Percentiles rank a stretch among this genome's conserved stretches.
These are phyloP conservation scores for Bolinopsis microptera DNA, from an alignment of 37 sponge, comb jelly and placozoan genomes.

Conservation along the genomic window DNA sequence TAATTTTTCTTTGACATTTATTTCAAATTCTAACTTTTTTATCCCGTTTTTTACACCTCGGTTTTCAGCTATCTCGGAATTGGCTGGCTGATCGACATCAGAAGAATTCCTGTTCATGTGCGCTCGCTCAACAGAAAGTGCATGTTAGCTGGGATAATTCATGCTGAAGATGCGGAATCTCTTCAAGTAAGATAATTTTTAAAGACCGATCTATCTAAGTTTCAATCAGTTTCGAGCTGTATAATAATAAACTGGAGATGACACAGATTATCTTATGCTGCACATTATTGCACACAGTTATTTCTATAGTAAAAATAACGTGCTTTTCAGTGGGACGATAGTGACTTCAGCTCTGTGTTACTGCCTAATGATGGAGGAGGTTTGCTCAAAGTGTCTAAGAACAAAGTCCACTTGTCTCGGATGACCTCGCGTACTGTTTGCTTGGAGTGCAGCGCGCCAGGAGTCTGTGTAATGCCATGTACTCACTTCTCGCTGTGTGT, in stretches of 20 bases:
- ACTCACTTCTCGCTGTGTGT: constrained; percentile 19
- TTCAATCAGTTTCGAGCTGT: too few species aligned
- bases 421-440: not conserved
- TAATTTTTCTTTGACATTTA: too few species aligned
- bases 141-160: constrained; percentile 21
- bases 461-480: constrained; percentile 36
- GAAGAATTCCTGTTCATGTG: not conserved
- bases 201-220: too few species aligned
- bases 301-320: too few species aligned
- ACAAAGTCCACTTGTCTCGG: constrained; percentile 21
- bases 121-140: constrained; percentile 6
- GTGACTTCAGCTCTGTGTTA: constrained; percentile 15
- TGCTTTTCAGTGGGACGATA: constrained; percentile 56
- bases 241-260: too few species aligned
- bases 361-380: not conserved
- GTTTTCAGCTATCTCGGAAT: constrained; percentile 14
- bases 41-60: too few species aligned
- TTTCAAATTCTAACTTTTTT: too few species aligned
- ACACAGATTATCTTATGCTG: too few species aligned
- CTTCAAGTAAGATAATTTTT: not conserved
- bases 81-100: constrained; percentile 35
- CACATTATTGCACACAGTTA: too few species aligned
- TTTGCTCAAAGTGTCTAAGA: not conserved
- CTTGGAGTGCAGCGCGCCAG: not conserved
- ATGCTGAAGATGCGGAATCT: constrained; percentile 43